Evolutionary conservation across 2,797 vertebrate genomes (phyloP), one percentile per base, ranked within the genome.

Genomic region (Sebastiscus albofasciatus): DNA sequence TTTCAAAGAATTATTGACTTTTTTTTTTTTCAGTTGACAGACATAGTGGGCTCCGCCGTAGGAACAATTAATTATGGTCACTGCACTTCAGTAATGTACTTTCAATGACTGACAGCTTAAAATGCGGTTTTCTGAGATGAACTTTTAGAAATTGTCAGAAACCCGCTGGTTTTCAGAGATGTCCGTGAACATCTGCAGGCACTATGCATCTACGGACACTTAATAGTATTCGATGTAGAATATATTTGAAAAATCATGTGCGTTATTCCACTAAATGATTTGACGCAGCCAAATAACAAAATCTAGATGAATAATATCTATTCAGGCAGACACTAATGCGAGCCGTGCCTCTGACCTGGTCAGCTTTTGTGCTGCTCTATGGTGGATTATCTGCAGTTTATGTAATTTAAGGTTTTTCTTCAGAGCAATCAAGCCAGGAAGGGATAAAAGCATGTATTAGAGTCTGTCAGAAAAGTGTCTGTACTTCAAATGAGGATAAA

Each of bases 401-500:
- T 39, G 31, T 61, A 22, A 58, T 70, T 9, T 6, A 7, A 69
- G 34, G 4, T 8, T 78, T 78, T 79, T 72, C 39, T 81, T 55
- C 13, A 46, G 33, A 82, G 70, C 70, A 26, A 80, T 72, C 66
- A 66, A 33, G 24, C 34, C 46, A 5, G 56, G 18, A 3, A 1
- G 12, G 58, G 64, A 75, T 72, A 54, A 71, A 79, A 81, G 56
- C 66, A 26, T 39, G 39, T 22, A 59, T 54, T 42, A 72, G 26
- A 7, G 49, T 14, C 31, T 24, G 66, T 55, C 52, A 69, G 54
- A 54, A 34, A 66, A 77, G 72, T n/a, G 55, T 2, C 26, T 46
- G 33, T 1, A 26, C 52, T 79, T 76, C 31, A 62, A 76, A 75
- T 22, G 9, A 68, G 16, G 59, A 27, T n/a, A 11, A 34, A 31